Base-by-base conservation (phyloP, 2,797 vertebrate species). In the Esox lucius region DNA sequence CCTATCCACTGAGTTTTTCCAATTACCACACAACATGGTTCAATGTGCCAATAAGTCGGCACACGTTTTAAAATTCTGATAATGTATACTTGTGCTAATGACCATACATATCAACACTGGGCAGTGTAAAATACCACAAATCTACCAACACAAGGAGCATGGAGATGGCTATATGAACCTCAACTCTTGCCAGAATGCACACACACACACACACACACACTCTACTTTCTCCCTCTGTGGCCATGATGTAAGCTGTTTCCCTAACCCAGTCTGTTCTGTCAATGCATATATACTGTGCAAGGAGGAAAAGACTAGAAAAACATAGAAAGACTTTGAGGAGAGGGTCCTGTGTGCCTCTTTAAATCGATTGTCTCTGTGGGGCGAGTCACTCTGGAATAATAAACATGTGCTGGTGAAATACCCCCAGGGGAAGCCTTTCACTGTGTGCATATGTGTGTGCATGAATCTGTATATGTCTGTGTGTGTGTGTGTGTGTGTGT, bases 321-420 rank as follows among this genome's bases (percentile, higher is more conserved):
- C 24, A 74, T 42, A 64, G 35, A 6, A 39, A 39, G 51, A 68
- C 69, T 75, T 79, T 3, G 22, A 53, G 33, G 74, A 62, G 68
- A 76, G 65, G 64, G 28, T 8, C 64, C 42, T 66, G 72, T 66
- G 72, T 46, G 16, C 51, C 65, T 70, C 72, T 56, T 70, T 51
- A 53, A 71, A 95, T 92, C 94, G 90, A 94, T 90, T 94, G 90
- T 89, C 93, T 87, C 93, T 91, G 91, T 92, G 92, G 93, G 94
- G 92, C 92, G 92, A 92, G 92, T 91, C 91, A 80, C 90, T 91
- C 81, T 94, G 93, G 91, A 89, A 95, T 94, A 95, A 95, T 92
- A 95, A 95, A 94, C 91, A 94, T 62, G 80, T 83, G 75, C 83
- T 90, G 89, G 87, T 89, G 88, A 51, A 93, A 93, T 92, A 91